Base-by-base conservation (phyloP, 2,888 invertebrate genomes). In the Tholera decimalis region DNA sequence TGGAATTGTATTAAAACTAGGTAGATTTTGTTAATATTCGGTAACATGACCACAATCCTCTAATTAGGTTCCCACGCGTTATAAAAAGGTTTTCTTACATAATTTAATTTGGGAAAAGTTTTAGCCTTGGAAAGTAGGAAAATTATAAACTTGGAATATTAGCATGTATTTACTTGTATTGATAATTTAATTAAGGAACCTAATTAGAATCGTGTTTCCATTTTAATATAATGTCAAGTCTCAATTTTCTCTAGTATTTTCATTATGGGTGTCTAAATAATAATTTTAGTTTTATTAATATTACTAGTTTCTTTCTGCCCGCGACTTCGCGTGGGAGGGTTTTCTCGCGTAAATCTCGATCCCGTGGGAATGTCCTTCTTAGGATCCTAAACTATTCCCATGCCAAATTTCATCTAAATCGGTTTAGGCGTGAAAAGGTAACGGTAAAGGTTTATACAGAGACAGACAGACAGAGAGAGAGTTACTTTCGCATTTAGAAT, bases 71-170 rank as follows among this genome's bases (percentile, higher is more conserved):
- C 59, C 50, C 60, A 53, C 59, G 60, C 58, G 62, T 70, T 64
- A 55, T 58, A 41, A 51, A 53, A 69, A 76, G 74, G 57, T 75
- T 72, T 75, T 74, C 79, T 69, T 71, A 67, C 62, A 71, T 80
- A 77, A 82, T 83, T 83, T 72, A 60, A 60, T 83, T 77, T 71
- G 53, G 15, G 51, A 70, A 65, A 77, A 73, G 55, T 67, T 68
- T 77, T 58, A 37, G 44, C 43, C 39, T 30, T 50, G 47, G 35
- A 47, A 73, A 44, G 62, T 64, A 59, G 57, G 63, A 39, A 64
- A 53, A 73, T 74, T 60, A 47, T 57, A 77, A 65, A 44, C 39
- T 56, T 53, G n/a, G 15, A 59, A 72, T 53, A n/a, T 77, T 46
- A 44, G n/a, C 50, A n/a, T 33, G 22, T 46, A 55, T 61, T 65